Conservation (phyloP, 2,888 invertebrate species). For the Siphonodentalium dalli region DNA sequence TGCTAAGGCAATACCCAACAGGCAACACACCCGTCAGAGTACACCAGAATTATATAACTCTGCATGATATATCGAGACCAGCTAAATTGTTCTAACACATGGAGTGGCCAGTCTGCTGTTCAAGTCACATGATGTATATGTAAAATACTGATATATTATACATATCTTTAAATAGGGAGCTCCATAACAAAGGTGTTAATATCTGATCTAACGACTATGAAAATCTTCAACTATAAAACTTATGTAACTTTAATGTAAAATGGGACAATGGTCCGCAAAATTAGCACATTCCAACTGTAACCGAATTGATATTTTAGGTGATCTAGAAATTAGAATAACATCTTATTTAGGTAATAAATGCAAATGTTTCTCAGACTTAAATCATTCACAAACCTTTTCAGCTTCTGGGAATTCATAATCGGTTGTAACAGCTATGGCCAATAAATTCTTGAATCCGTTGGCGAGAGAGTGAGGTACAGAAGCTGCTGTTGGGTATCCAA, state of each 20-base stretch:
- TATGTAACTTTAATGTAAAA: not conserved
- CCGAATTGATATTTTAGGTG: not conserved
- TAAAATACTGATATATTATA: no score
- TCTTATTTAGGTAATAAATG: not conserved
- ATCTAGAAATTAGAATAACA: not conserved
- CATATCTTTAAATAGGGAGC: no score
- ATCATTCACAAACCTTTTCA: constrained; percentile 76
- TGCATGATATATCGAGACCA: no score
- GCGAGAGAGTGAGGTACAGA: constrained; percentile 97
- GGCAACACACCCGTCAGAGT: no score
- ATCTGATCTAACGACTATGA: not conserved
- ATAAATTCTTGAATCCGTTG: constrained; percentile 96
- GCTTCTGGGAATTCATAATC: constrained; percentile 96
- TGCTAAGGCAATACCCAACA: no score
- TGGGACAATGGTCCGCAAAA: not conserved
- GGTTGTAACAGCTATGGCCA: constrained; percentile 95
- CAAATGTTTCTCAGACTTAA: not conserved
- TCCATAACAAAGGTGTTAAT: not conserved
- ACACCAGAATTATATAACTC: no score
- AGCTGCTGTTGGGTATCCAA: constrained; percentile 95
- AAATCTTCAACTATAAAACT: not conserved
- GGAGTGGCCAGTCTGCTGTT: no score
- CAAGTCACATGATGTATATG: no score
- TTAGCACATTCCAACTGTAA: not conserved
- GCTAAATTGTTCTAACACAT: no score